Base-by-base conservation (phyloP, 2,113 vertebrate genomes). In the Otolemur garnettii region DNA sequence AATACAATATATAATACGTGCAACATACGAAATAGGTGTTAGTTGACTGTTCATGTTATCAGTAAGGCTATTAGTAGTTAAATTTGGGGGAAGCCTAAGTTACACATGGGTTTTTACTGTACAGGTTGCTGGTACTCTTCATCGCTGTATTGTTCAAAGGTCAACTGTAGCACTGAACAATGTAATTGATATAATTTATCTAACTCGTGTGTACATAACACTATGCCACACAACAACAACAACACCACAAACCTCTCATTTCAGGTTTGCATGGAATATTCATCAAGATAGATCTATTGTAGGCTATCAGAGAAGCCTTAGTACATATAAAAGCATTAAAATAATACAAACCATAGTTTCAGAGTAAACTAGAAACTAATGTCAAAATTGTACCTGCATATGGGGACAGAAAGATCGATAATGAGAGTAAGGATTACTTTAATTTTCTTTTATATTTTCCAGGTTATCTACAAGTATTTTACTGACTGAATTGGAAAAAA, bases 391-490 rank as follows among this genome's bases (percentile, higher is more conserved):
- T 50, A 57, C 35, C 21, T 85, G 35, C 18, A 71, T 22, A 60
- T 60, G 7, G 21, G 59, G 59, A 60, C 22, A 60, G 59, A 19
- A 60, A 8, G 59, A 60, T 22, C 7, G 22, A 60, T 60, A 60
- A 60, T 22, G 19, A 60, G 21, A 60, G 19, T 60, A 8, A 22
- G 21, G 21, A 60, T 21, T 38, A 38, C 38, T 38, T 38, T 38
- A 38, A 38, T 83, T 83, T 75, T 50, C 15, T 74, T 86, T 83
- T 75, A 50, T 38, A 38, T 90, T 69, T 87, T 92, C 59, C 5
- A 90, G 83, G 17, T 53, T 94, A 69, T 53, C 30, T 91, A 59
- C 78, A 74, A 69, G 35, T 57, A 59, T 89, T 93, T 96, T 77
- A 72, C 2, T 24, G 94, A 11, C 42, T 83, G 42, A 92, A 59